A percentile compares a stretch with the other conserved stretches of the same genome.
Evolutionary conservation across 2,888 invertebrate genomes (phyloP).

Genomic region (Orthosia gracilis): DNA sequence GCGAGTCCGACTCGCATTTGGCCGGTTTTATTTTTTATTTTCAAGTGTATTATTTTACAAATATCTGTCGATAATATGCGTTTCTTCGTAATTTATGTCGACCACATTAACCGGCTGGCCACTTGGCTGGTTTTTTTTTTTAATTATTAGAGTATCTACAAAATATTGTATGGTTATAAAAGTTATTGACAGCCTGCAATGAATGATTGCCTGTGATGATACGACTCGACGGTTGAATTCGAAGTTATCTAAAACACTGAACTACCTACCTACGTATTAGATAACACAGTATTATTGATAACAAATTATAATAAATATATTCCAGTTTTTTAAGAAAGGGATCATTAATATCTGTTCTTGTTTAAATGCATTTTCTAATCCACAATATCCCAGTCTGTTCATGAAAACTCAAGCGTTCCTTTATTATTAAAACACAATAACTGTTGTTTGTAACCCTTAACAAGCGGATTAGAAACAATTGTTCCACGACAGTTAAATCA

Average conservation of each 20-base stretch:
- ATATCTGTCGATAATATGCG: no score
- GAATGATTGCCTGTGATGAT: neutral
- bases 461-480: slow-evolving; percentile 46
- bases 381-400: slow-evolving; percentile 24
- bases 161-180: neutral
- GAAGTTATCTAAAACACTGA: neutral
- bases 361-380: slow-evolving; percentile 15
- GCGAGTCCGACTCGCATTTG: no score
- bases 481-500: slow-evolving; percentile 45
- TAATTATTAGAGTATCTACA: no score
- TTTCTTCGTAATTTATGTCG: no score
- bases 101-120: no score
- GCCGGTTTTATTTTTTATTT: no score
- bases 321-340: neutral
- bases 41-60: no score
- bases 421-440: slow-evolving; percentile 36
- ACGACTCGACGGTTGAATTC: neutral
- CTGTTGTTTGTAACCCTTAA: slow-evolving; percentile 23
- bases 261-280: neutral
- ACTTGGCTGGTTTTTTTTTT: no score
- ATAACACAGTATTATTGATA: neutral
- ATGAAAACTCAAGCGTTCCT: slow-evolving; percentile 16
- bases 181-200: neutral
- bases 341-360: slow-evolving; percentile 16
- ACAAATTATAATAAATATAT: neutral